These are phyloP conservation scores for Pyrochroa serraticornis DNA, from an alignment of 2,888 invertebrate genomes.

Conservation along the genomic window DNA sequence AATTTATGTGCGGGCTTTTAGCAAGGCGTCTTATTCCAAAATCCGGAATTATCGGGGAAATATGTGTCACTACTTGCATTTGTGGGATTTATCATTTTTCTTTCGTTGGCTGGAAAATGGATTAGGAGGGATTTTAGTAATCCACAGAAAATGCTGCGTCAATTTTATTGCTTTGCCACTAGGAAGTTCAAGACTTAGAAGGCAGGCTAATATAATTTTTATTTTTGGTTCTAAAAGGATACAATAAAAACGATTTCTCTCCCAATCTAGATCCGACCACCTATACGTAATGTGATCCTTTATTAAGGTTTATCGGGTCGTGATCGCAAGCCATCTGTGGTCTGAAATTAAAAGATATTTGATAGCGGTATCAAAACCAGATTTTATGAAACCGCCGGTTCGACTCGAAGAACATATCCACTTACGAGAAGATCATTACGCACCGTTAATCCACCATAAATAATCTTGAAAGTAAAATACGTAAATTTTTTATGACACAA, in stretches of 20 bases:
- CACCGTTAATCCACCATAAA: conserved; percentile 16
- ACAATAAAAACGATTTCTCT: conserved; percentile 18
- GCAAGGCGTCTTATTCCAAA: conserved; percentile 10
- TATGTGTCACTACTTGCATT: conserved; percentile 23
- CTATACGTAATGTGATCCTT: conserved; percentile 28
- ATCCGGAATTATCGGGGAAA: conserved; percentile 31
- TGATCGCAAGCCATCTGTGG: conserved; percentile 31
- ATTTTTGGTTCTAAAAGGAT: no score
- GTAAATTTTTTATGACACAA: no score
- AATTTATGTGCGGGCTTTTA: conserved; percentile 41
- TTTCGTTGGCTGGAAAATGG: no score
- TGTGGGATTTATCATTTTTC: neutral
- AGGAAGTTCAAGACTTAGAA: no score
- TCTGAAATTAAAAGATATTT: conserved; percentile 36
- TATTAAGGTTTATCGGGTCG: conserved; percentile 28
- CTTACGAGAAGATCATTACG: conserved; percentile 8
- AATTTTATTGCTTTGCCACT: conserved; percentile 14
- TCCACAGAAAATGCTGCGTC: conserved; percentile 14
- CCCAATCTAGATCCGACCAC: conserved; percentile 25
- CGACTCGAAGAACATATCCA: conserved; percentile 11
- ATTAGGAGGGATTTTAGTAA: conserved; percentile 16
- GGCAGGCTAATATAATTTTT: no score
- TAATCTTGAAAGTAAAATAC: neutral
- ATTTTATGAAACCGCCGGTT: conserved; percentile 19
- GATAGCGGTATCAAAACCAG: conserved; percentile 28